Percentiles rank a stretch among this genome's conserved stretches.
phyloP scores from a whole-genome alignment of 2,113 vertebrate genomes.

The Pseudorectes ferrugineus region DNA sequence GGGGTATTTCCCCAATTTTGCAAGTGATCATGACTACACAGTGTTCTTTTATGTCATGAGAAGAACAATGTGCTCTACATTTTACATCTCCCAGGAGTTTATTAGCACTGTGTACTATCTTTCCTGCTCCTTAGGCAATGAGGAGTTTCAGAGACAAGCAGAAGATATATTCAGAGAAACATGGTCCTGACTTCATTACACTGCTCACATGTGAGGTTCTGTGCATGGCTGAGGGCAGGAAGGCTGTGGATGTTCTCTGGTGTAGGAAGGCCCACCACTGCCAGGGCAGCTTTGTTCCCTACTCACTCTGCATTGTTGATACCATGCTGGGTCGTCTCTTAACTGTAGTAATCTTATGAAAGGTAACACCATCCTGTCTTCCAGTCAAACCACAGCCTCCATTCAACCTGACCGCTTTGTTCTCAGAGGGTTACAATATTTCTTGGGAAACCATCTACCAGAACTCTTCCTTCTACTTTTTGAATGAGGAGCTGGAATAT shows the following conservation, averaged over 20 bases:
- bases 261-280: neutral
- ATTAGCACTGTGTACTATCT: neutral
- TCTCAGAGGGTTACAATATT: slow-evolving; percentile 70
- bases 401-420: slow-evolving; percentile 65
- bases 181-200: neutral
- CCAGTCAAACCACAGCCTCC: slow-evolving; percentile 82
- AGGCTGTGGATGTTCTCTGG: neutral
- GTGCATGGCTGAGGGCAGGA: neutral
- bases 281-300: neutral
- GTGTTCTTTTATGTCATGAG: neutral
- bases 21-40: neutral
- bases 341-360: neutral
- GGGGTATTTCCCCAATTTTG: neutral
- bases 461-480: neutral
- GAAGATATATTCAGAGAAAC: neutral
- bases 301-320: neutral
- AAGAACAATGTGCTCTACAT: neutral
- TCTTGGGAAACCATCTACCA: slow-evolving; percentile 76
- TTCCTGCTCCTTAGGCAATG: neutral
- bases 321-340: neutral
- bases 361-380: slow-evolving; percentile 16
- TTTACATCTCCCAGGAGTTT: neutral
- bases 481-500: slow-evolving; percentile 70
- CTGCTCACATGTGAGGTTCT: neutral
- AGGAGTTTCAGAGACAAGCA: neutral